phyloP scores from a whole-genome alignment of 2,797 vertebrate genomes.

The Bradypodion pumilum region DNA sequence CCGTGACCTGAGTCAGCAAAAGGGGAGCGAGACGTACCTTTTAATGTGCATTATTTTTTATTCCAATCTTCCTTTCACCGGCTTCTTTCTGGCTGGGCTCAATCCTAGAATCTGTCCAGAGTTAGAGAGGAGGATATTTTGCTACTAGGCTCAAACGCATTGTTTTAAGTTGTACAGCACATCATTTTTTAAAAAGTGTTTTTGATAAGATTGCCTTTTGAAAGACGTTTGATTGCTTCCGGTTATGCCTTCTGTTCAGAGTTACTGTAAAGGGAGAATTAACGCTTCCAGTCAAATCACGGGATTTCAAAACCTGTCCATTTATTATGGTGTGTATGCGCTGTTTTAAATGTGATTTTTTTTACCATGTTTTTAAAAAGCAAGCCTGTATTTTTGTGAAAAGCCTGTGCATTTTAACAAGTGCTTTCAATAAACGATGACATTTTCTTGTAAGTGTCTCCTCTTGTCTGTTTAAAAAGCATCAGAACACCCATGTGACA shows the following conservation, averaged over 20 bases:
- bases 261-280: constrained; percentile 73
- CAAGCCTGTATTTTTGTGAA: constrained; percentile 72
- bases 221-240: constrained; percentile 62
- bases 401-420: constrained; percentile 76
- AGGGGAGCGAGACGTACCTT: constrained; percentile 14
- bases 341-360: constrained; percentile 56
- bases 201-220: constrained; percentile 48
- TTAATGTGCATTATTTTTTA: constrained; percentile 6
- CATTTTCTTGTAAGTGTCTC: constrained; percentile 72
- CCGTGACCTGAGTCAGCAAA: constrained; percentile 19
- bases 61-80: constrained; percentile 11
- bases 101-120: constrained; percentile 43
- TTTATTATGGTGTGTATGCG: constrained; percentile 44
- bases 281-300: constrained; percentile 64
- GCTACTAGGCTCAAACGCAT: constrained; percentile 13
- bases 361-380: constrained; percentile 57
- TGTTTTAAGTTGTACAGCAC: not conserved
- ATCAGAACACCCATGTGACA: not conserved
- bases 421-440: constrained; percentile 76
- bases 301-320: constrained; percentile 62
- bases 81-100: constrained; percentile 5
- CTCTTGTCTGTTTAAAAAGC: constrained; percentile 51
- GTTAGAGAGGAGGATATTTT: constrained; percentile 40
- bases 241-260: constrained; percentile 65
- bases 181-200: constrained; percentile 44